Evolutionary conservation across 2,113 vertebrate genomes (phyloP).

Genomic region (Pseudolaguvia tuberculata): DNA sequence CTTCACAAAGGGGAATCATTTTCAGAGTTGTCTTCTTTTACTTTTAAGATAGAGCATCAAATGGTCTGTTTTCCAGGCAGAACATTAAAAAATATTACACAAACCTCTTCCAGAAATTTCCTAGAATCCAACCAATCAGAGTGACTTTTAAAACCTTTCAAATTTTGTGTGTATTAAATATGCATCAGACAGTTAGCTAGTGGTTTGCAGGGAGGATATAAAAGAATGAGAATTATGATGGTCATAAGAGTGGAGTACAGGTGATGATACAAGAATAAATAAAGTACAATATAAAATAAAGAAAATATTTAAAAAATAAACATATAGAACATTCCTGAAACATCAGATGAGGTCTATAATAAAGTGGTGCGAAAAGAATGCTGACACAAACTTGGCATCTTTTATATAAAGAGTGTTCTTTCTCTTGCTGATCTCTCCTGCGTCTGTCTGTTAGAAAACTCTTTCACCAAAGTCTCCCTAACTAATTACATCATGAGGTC

Average conservation of each 20-base stretch:
- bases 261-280: not conserved
- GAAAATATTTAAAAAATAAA: not conserved
- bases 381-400: constrained; percentile 25
- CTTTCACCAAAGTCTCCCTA: not conserved
- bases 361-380: constrained; percentile 8
- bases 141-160: too few species aligned
- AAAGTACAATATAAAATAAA: not conserved
- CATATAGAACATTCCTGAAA: not conserved
- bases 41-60: too few species aligned
- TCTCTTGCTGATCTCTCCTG: not conserved
- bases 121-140: too few species aligned
- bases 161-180: too few species aligned
- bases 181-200: too few species aligned
- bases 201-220: too few species aligned
- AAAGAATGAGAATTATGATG: not conserved
- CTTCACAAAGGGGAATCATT: too few species aligned
- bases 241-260: not conserved
- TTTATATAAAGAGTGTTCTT: not conserved
- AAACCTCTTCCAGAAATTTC: too few species aligned
- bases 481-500: not conserved
- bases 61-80: too few species aligned
- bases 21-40: too few species aligned
- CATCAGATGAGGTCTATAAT: not conserved
- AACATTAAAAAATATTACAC: too few species aligned
- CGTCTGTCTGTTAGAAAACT: not conserved